Base-by-base conservation (phyloP, 2,888 invertebrate species). In the Diaphora mendica region DNA sequence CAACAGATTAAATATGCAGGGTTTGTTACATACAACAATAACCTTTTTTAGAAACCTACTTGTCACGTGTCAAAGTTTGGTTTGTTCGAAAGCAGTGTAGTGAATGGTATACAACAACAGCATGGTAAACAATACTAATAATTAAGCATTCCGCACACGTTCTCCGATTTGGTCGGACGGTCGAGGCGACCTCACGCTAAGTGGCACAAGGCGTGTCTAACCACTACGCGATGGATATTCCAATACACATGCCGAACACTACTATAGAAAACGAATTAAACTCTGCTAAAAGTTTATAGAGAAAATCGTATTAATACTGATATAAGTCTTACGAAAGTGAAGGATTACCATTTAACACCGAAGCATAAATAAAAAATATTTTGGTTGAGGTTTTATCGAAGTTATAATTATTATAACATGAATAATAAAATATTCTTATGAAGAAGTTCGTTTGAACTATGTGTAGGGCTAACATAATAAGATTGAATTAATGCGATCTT, bases 291-390 rank as follows among this genome's bases (percentile, higher is more conserved):
- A 55, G 70, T 65, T 78, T 77, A 77, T 35, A 55, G 77, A 72
- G 72, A 79, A 79, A 78, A 77, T 74, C 3, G 68, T 59, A 73
- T 73, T 68, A 75, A 72, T 73, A 71, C 44, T 77, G 73, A 80
- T 76, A 74, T 72, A 74, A 73, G 64, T 71, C 55, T 83, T 83
- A 72, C 72, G 77, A 77, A 80, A 86, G 82, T 82, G 75, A 81
- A 85, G 86, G 86, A 89, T 89, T 90, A 90, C 86, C 88, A 89
- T 91, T 92, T 91, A 82, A 80, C 83, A 86, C 84, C 87, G 90
- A 89, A 83, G 85, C 82, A 86, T 86, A 87, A 89, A 88, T 89
- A 42, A 42, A 13, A 13, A 3, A 2, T 11, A 17, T 90, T 91
- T 90, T 86, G 64, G 68, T 79, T 79, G 82, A 89, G 85, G 86